Conservation (phyloP, 2,113 vertebrate species). For the Pristiophorus japonicus region DNA sequence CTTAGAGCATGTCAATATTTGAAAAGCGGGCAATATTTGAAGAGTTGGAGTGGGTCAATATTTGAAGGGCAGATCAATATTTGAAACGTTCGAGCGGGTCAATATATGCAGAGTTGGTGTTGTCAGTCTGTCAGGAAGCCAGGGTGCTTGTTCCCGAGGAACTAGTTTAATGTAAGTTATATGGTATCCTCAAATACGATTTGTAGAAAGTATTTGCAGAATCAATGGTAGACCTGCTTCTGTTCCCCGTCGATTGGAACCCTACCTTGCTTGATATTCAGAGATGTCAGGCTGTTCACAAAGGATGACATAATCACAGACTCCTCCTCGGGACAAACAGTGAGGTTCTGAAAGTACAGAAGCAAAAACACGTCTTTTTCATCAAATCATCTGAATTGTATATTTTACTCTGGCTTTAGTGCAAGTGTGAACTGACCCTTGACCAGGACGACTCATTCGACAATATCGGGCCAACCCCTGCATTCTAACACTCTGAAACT, state of each 20-base stretch:
- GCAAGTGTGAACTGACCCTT: too few relatives aligned
- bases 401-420: neutral
- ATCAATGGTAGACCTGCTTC: neutral
- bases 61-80: too few relatives aligned
- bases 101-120: too few relatives aligned
- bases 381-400: neutral
- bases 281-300: constrained; percentile 72
- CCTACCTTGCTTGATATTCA: constrained; percentile 76
- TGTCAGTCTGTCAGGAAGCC: too few relatives aligned
- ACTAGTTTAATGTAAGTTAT: neutral
- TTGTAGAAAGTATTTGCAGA: neutral
- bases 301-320: constrained; percentile 83
- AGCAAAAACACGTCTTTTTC: neutral
- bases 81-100: neutral
- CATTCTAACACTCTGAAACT: too few relatives aligned
- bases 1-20: neutral
- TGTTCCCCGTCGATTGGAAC: neutral
- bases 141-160: neutral
- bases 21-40: neutral
- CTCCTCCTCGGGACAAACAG: constrained; percentile 90
- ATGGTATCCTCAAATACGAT: neutral
- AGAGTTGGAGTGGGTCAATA: neutral
- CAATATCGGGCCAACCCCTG: too few relatives aligned
- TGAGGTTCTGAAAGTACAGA: constrained; percentile 65
- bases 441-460: too few relatives aligned